phyloP scores from a whole-genome alignment of 2,113 vertebrate genomes.

The Danio rerio region DNA sequence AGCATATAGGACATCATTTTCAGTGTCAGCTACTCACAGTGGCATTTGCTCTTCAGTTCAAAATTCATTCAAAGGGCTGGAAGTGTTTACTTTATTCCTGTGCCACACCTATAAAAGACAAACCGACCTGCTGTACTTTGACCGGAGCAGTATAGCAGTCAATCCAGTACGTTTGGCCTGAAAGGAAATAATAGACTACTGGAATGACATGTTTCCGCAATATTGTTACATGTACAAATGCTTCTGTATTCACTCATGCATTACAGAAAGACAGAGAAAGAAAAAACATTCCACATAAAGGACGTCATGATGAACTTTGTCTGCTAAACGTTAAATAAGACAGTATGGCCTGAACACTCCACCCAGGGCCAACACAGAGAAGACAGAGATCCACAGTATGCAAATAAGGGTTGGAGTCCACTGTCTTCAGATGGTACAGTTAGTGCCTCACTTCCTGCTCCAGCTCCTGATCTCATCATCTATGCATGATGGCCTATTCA shows the following conservation, averaged over 20 bases:
- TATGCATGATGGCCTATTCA: background rate
- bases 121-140: constrained; percentile 50
- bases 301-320: background rate
- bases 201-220: constrained; percentile 7
- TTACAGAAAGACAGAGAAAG: background rate
- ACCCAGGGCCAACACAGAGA: constrained; percentile 33
- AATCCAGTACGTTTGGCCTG: constrained; percentile 10
- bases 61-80: background rate
- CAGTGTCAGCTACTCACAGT: background rate
- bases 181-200: constrained; percentile 8
- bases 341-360: background rate
- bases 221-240: constrained; percentile 2
- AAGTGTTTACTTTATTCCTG: constrained; percentile 38
- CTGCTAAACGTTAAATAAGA: background rate
- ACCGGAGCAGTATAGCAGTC: constrained; percentile 13
- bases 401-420: constrained; percentile 43
- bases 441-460: constrained; percentile 1
- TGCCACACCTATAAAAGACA: constrained; percentile 53
- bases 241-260: background rate
- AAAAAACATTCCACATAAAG: background rate
- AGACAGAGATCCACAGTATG: constrained; percentile 36
- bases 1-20: background rate
- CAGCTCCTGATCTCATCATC: background rate
- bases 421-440: constrained; percentile 9
- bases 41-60: background rate